Conservation (phyloP, 1,140 invertebrate genomes). For the Drosophila lini region DNA sequence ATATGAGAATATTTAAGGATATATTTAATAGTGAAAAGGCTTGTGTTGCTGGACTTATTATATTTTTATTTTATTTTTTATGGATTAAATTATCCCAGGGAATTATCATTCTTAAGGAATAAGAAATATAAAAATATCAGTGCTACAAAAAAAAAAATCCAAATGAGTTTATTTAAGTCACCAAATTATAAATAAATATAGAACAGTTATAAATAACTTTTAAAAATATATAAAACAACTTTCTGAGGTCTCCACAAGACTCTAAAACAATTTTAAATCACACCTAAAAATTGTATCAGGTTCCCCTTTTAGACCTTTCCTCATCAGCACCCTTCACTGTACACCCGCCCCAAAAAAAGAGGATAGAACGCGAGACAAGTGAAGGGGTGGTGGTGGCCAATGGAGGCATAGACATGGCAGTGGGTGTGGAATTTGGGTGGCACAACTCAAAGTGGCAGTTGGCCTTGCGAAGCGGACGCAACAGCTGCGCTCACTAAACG, state of each 20-base stretch:
- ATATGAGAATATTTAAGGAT: neutral
- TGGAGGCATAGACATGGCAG: neutral
- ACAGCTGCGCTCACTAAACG: slow-evolving; percentile 81
- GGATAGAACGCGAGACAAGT: neutral
- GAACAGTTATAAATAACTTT: neutral
- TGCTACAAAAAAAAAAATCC: too few species aligned
- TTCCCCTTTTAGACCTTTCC: neutral
- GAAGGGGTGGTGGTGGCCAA: slow-evolving; percentile 8
- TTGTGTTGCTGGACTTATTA: too few species aligned
- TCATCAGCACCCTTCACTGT: slow-evolving; percentile 22
- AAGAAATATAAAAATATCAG: too few species aligned
- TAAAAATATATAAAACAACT: neutral
- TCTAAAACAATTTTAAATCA: neutral
- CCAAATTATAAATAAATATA: neutral
- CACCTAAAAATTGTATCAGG: neutral
- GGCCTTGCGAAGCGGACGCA: slow-evolving; percentile 58
- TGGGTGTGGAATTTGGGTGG: neutral
- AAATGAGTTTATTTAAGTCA: neutral
- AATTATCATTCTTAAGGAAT: neutral
- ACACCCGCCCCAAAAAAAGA: neutral
- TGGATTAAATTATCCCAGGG: neutral
- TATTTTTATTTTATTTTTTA: too few species aligned
- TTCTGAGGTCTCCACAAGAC: neutral
- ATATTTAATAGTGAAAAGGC: neutral
- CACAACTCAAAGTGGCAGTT: slow-evolving; percentile 57